A percentile compares a stretch with the other conserved stretches of the same genome.
Conservation (phyloP, 2,797 vertebrate genomes). For the Rhadinocentrus ornatus region DNA sequence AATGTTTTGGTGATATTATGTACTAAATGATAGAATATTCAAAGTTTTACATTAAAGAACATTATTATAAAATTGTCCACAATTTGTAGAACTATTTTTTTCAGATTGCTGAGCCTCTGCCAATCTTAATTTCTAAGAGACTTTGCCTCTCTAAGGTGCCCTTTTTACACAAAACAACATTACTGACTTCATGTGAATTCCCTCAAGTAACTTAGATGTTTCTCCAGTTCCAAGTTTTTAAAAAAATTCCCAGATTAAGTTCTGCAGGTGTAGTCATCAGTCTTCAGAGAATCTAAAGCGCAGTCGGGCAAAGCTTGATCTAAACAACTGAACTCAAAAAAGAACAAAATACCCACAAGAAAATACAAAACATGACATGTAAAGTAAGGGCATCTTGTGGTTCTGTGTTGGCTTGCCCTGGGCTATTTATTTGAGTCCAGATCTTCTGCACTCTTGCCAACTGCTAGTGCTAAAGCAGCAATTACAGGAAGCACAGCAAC, state of each 20-base stretch:
- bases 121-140: not conserved
- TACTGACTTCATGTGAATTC: too few species aligned
- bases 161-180: too few species aligned
- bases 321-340: conserved; percentile 61
- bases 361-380: conserved; percentile 74
- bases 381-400: conserved; percentile 59
- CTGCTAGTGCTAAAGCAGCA: conserved; percentile 52
- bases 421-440: conserved; percentile 69
- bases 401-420: conserved; percentile 49
- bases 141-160: conserved; percentile 22
- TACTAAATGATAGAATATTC: too few species aligned
- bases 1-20: too few species aligned
- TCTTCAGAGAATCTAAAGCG: conserved; percentile 55
- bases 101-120: too few species aligned
- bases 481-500: conserved; percentile 67
- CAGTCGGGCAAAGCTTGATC: conserved; percentile 45
- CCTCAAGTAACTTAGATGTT: too few species aligned
- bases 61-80: not conserved
- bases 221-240: too few species aligned
- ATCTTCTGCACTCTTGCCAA: conserved; percentile 57
- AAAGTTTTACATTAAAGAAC: not conserved
- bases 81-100: not conserved
- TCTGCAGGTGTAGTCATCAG: conserved; percentile 57
- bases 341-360: conserved; percentile 55
- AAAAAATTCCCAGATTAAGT: conserved; percentile 51